These are phyloP conservation scores for Porphyrio hochstetteri DNA, from an alignment of 2,113 vertebrate species.

Conservation along the genomic window DNA sequence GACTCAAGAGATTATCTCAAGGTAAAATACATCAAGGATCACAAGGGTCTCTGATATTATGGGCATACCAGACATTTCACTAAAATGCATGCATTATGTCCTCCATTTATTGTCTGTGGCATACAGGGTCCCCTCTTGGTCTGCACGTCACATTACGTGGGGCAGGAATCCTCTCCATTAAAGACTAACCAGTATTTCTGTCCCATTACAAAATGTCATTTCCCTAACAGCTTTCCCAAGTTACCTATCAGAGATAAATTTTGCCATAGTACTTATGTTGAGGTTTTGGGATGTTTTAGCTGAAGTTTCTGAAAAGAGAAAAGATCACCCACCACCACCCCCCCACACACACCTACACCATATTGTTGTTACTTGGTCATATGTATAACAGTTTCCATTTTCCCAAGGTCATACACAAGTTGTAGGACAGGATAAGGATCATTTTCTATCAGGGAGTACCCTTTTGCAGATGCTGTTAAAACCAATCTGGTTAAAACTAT, in stretches of 20 bases:
- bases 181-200: neutral
- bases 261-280: neutral
- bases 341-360: no score
- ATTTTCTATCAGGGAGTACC: neutral
- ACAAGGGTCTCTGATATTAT: accelerated
- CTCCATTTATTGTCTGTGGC: neutral
- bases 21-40: neutral
- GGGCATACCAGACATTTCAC: neutral
- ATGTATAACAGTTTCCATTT: neutral
- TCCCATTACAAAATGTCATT: neutral
- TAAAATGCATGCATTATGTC: neutral
- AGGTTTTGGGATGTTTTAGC: neutral
- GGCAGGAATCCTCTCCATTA: neutral
- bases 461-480: neutral
- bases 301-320: neutral
- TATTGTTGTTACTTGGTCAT: neutral
- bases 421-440: neutral
- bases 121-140: neutral
- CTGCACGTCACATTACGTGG: neutral
- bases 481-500: neutral
- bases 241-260: neutral
- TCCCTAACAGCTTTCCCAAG: neutral
- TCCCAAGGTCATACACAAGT: neutral
- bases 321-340: no score
- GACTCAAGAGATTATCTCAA: neutral